Percentiles rank a stretch among this genome's conserved stretches.
Conservation (phyloP, 2,797 vertebrate genomes). For the Eulemur rubriventer region DNA sequence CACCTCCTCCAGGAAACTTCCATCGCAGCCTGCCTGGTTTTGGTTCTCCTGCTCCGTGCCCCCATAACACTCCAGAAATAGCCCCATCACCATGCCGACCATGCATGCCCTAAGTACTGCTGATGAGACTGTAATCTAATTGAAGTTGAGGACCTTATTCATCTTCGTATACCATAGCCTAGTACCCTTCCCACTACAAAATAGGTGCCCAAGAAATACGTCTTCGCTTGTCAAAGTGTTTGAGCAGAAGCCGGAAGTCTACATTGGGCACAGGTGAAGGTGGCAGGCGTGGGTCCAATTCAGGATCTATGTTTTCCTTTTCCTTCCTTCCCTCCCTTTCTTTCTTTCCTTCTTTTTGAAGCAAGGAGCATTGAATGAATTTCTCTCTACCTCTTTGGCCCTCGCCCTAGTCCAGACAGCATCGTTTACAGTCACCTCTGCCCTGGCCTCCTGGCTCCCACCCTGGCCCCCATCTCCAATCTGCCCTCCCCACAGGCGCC, state of each 20-base stretch:
- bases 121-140: background rate
- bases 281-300: background rate
- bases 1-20: background rate
- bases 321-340: too few species aligned
- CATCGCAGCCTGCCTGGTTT: background rate
- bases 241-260: background rate
- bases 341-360: too few species aligned
- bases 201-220: background rate
- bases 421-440: background rate
- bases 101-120: background rate
- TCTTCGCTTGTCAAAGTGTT: background rate
- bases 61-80: background rate
- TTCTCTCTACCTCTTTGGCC: background rate
- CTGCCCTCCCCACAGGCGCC: background rate
- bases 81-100: background rate
- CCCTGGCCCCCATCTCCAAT: background rate
- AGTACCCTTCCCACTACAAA: background rate
- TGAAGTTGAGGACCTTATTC: background rate
- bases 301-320: background rate
- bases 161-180: background rate
- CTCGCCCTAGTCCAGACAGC: background rate
- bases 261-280: background rate
- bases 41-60: background rate
- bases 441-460: background rate
- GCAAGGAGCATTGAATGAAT: background rate